Percentiles rank a stretch among this genome's conserved stretches.
Evolutionary conservation across 2,888 invertebrate genomes (phyloP).

Genomic region (Drosophila longiperda): DNA sequence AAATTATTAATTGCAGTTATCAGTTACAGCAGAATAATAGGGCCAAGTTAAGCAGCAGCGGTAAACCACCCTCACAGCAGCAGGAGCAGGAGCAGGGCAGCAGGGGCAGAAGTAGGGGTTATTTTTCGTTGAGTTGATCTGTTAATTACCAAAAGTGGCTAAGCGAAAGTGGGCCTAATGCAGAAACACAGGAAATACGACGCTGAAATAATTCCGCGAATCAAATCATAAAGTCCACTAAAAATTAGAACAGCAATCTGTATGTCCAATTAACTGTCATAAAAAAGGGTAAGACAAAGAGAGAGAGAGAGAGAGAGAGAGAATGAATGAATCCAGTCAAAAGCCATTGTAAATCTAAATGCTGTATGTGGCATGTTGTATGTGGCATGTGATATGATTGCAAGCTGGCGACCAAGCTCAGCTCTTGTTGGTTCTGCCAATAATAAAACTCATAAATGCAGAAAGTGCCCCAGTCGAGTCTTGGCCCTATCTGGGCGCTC

Average conservation of each 20-base stretch:
- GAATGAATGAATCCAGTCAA: slow-evolving; percentile 23
- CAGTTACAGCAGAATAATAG: slow-evolving; percentile 55
- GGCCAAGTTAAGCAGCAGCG: not conserved
- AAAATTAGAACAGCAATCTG: slow-evolving; percentile 64
- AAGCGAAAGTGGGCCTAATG: slow-evolving; percentile 16
- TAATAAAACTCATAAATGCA: slow-evolving; percentile 67
- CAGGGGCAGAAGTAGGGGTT: not conserved
- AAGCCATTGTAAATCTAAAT: slow-evolving; percentile 69
- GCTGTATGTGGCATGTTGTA: slow-evolving; percentile 26
- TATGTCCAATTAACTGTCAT: slow-evolving; percentile 76
- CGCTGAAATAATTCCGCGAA: slow-evolving; percentile 63
- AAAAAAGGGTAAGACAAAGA: slow-evolving; percentile 39
- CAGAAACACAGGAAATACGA: slow-evolving; percentile 12
- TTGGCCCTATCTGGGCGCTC: not conserved
- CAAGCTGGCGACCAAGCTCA: slow-evolving; percentile 21
- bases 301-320: not conserved
- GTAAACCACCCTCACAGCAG: slow-evolving; percentile 36
- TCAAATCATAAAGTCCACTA: slow-evolving; percentile 71
- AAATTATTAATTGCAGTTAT: slow-evolving; percentile 82
- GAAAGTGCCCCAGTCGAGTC: slow-evolving; percentile 35
- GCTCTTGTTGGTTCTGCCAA: slow-evolving; percentile 8
- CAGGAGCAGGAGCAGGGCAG: slow-evolving; percentile 15
- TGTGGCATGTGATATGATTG: slow-evolving; percentile 22
- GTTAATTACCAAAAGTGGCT: slow-evolving; percentile 74
- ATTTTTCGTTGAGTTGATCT: slow-evolving; percentile 83